phyloP scores from a whole-genome alignment of 2,113 vertebrate species.

The Brachyistius frenatus region DNA sequence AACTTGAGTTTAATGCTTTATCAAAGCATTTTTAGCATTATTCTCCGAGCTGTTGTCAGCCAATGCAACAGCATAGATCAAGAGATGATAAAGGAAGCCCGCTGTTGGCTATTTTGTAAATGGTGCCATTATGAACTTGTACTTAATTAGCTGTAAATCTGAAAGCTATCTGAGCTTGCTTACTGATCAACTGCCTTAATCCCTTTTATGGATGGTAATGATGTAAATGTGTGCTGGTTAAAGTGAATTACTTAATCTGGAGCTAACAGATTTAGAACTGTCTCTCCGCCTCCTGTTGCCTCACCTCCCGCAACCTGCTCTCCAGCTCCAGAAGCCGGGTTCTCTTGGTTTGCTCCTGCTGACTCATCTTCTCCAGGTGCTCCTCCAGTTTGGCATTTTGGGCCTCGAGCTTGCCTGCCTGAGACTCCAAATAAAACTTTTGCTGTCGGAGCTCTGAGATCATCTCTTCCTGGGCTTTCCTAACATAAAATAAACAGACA shows the following conservation, averaged over 20 bases:
- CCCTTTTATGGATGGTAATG: slow-evolving; percentile 51
- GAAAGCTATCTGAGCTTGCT: slow-evolving; percentile 43
- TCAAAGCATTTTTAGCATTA: background rate
- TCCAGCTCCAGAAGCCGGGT: slow-evolving; percentile 93
- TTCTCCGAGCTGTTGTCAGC: slow-evolving; percentile 1
- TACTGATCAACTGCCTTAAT: slow-evolving; percentile 63
- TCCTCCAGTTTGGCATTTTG: slow-evolving; percentile 98
- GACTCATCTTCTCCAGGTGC: slow-evolving; percentile 96
- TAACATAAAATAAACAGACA: slow-evolving; percentile 67
- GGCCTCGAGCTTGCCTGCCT: slow-evolving; percentile 96
- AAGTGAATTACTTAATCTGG: slow-evolving; percentile 61
- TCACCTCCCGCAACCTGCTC: slow-evolving; percentile 86
- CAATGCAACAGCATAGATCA: background rate
- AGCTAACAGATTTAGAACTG: slow-evolving; percentile 31
- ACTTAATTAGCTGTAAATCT: slow-evolving; percentile 65
- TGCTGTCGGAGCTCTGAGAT: slow-evolving; percentile 98
- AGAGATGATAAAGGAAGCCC: slow-evolving; percentile 12
- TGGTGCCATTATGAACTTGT: background rate
- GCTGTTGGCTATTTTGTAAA: slow-evolving; percentile 7
- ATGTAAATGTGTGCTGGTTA: slow-evolving; percentile 42
- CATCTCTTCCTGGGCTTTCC: slow-evolving; percentile 99
- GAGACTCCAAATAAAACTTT: slow-evolving; percentile 99
- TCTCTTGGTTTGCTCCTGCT: slow-evolving; percentile 96
- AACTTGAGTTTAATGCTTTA: slow-evolving; percentile 5
- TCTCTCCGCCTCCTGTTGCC: slow-evolving; percentile 42